Percentiles rank a stretch among this genome's conserved stretches.
phyloP scores from a whole-genome alignment of 2,888 invertebrate species.

The Smittia sp. region DNA sequence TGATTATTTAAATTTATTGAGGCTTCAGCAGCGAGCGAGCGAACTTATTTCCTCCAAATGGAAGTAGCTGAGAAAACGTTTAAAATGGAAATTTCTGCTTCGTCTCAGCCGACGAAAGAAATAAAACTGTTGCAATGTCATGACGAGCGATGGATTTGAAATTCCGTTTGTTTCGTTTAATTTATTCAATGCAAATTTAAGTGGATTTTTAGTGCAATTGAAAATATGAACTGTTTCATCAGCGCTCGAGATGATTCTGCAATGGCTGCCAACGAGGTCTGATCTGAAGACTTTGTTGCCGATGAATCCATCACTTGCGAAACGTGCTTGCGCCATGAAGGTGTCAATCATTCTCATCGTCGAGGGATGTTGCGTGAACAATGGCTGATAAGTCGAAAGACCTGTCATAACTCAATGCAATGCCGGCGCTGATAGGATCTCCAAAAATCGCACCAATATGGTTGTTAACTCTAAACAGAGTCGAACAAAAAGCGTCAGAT shows the following conservation, averaged over 20 bases:
- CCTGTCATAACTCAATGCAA: neutral
- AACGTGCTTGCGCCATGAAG: neutral
- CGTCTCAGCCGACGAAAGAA: neutral
- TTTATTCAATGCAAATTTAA: constrained; percentile 41
- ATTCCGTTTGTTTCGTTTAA: constrained; percentile 38
- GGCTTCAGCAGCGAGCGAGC: constrained; percentile 9
- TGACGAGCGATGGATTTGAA: constrained; percentile 36
- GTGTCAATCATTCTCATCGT: constrained; percentile 10
- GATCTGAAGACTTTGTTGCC: neutral
- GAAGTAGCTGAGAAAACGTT: constrained; percentile 40
- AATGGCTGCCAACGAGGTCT: constrained; percentile 22
- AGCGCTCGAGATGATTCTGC: constrained; percentile 3
- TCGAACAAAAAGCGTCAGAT: constrained; percentile 13
- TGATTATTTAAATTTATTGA: constrained; percentile 38
- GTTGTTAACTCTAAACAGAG: constrained; percentile 2
- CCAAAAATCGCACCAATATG: neutral
- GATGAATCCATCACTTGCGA: constrained; percentile 13
- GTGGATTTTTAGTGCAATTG: constrained; percentile 39
- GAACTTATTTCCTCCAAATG: neutral
- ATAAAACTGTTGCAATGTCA: constrained; percentile 39
- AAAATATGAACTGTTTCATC: constrained; percentile 41
- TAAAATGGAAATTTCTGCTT: constrained; percentile 39
- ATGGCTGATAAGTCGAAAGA: neutral
- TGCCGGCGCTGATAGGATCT: neutral
- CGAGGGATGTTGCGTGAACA: neutral